Conservation (phyloP, 1,140 invertebrate species). For the Armadillidium nasatum region DNA sequence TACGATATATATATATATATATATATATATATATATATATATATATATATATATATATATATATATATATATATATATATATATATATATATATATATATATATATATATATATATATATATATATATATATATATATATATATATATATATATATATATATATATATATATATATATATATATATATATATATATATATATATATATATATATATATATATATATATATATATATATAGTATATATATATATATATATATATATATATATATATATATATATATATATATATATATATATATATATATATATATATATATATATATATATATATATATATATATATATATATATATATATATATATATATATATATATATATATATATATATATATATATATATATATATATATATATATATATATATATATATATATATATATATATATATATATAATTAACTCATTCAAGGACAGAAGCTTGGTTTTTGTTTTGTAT, state of each 20-base stretch:
- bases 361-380: constrained; percentile 1
- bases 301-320: constrained; percentile 11
- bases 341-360: constrained; percentile 11
- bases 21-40: no score
- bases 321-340: background rate
- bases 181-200: no score
- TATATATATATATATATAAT: constrained; percentile 8
- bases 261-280: constrained; percentile 14
- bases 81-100: no score
- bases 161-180: no score
- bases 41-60: no score
- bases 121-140: no score
- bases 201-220: background rate
- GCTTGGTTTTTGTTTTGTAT: no score
- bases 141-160: no score
- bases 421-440: constrained; percentile 15
- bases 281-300: constrained; percentile 15
- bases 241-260: constrained; percentile 5
- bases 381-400: constrained; percentile 5
- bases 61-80: no score
- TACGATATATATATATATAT: no score
- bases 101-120: no score
- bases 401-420: constrained; percentile 14
- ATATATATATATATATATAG: constrained; percentile 7
- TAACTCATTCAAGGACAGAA: no score